Base-by-base conservation (phyloP, 92 coral and sea anemone genomes). In the Micromussa lordhowensis region DNA sequence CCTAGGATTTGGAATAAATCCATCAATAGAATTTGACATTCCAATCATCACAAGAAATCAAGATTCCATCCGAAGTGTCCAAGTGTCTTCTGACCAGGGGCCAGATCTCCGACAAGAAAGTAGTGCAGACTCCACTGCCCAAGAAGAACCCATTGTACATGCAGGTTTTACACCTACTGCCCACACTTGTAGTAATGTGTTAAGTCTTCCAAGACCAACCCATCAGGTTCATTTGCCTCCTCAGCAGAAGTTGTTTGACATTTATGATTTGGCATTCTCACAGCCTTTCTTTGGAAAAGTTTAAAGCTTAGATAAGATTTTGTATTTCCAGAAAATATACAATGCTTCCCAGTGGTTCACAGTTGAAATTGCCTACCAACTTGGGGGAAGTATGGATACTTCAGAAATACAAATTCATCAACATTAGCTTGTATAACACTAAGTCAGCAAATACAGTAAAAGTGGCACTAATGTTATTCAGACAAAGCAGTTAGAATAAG, bases 81-180 rank as follows among this genome's bases (percentile, higher is more conserved):
- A 36, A 49, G 29, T 14, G 15, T 31, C 54, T 17, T 17, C 79
- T 75, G 80, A 5, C 80, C 80, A 75, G 26, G 80, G 22, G 57
- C 28, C 80, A 36, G 24, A 35, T 75, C 28, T 13, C 55, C 55
- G 17, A 75, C 79, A 75, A 75, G n/a, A 12, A 75, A 82, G 79
- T 69, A 35, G 12, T 55, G 5, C 30, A 66, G 86, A 49, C 3
- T 79, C 79, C 78, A 80, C 72, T 87, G 58, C 40, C 64, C 80
- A 81, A 70, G 82, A 51, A 63, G 38, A 53, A 31, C 86, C 80
- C 75, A 68, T 59, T 32, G 73, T 63, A 1, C 61, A n/a, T 81
- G 90, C 87, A 78, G 88, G 94, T 35, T 91, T 91, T 79, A 80
- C 88, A 59, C 92, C 92, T 51, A 82, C 84, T 61, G 94, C 89